These are phyloP conservation scores for Dicaeum eximium DNA, from an alignment of 2,113 vertebrate species.

Conservation along the genomic window DNA sequence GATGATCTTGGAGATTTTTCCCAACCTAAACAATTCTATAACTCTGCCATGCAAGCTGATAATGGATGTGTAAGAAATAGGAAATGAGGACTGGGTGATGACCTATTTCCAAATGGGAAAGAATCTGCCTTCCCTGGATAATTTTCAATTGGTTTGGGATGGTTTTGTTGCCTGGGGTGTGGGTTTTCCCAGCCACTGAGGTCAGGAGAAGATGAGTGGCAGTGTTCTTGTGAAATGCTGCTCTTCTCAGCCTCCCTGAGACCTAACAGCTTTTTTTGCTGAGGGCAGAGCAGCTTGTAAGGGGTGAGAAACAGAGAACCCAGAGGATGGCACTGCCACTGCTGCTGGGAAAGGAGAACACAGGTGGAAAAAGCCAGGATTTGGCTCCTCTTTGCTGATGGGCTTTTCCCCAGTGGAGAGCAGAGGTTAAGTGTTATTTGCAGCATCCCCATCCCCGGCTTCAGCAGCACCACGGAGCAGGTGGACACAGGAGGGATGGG, in stretches of 20 bases:
- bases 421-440: neutral
- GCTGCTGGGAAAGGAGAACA: neutral
- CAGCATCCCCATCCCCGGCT: neutral
- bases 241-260: neutral
- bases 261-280: neutral
- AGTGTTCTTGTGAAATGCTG: neutral
- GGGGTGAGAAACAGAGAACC: neutral
- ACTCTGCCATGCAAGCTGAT: neutral
- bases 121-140: neutral
- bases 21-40: neutral
- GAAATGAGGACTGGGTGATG: neutral
- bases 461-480: neutral
- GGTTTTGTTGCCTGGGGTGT: neutral
- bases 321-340: neutral
- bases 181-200: neutral
- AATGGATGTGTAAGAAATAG: neutral
- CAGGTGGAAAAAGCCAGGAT: neutral
- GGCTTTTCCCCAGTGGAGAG: neutral
- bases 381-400: neutral
- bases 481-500: neutral
- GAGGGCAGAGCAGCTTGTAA: neutral
- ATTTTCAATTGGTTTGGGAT: fast-evolving
- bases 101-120: neutral
- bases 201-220: neutral
- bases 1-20: neutral